Conservation (phyloP, 2,113 vertebrate species). For the Takifugu bimaculatus region DNA sequence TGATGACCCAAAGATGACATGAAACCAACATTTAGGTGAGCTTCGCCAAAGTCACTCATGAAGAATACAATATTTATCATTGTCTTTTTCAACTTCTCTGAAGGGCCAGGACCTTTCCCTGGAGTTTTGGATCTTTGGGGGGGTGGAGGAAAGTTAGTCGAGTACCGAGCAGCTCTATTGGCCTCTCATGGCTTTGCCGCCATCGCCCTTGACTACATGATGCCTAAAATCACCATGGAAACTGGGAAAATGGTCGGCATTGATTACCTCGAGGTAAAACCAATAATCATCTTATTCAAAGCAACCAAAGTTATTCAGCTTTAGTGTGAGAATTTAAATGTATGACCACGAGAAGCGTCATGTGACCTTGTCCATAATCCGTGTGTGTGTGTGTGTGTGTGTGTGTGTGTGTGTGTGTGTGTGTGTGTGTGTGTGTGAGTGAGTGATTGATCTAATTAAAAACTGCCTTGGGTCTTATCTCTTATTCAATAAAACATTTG, state of each 20-base stretch:
- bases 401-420: no score
- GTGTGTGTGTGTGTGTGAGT: no score
- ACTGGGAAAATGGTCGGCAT: constrained; percentile 47
- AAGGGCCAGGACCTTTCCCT: constrained; percentile 75
- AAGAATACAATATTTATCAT: not conserved
- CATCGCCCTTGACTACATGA: constrained; percentile 69
- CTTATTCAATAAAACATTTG: no score
- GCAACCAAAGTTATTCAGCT: no score
- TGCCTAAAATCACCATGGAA: constrained; percentile 6
- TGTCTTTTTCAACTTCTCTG: not conserved
- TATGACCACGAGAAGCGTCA: no score
- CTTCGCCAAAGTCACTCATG: not conserved
- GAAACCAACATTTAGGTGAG: not conserved
- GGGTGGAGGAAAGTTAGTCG: constrained; percentile 68
- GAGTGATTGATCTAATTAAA: no score
- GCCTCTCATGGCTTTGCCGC: constrained; percentile 70
- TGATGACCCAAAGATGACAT: not conserved
- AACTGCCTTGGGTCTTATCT: no score
- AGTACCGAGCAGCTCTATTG: constrained; percentile 71
- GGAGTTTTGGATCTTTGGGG: constrained; percentile 76
- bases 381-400: no score
- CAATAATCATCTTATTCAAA: no score
- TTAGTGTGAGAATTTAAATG: no score
- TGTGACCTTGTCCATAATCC: no score
- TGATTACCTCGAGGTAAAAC: constrained; percentile 72